A percentile compares a stretch with the other conserved stretches of the same genome.
Conservation (phyloP, 2,888 invertebrate species). For the Ptilodon capucinus region DNA sequence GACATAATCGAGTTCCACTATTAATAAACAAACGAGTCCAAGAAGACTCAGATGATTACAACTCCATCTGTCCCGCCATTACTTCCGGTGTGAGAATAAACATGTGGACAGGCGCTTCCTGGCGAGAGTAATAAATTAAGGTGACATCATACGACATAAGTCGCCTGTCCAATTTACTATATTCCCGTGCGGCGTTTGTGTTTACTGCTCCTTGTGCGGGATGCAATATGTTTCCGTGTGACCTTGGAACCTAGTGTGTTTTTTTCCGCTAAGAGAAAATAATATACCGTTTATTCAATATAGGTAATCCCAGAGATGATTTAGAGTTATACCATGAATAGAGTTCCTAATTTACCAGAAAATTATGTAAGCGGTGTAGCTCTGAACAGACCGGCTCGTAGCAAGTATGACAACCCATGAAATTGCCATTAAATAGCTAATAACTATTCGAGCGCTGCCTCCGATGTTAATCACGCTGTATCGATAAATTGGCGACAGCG, state of each 20-base stretch:
- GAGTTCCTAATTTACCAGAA: not conserved
- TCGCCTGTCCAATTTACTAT: slow-evolving; percentile 25
- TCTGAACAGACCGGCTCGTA: not conserved
- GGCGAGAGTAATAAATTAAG: slow-evolving; percentile 22
- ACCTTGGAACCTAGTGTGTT: not conserved
- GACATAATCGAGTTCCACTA: not conserved
- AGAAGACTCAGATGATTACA: not conserved
- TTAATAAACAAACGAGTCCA: not conserved
- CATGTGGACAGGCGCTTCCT: not conserved
- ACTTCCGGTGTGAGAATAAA: not conserved
- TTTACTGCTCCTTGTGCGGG: not conserved
- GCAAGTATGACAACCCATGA: not conserved
- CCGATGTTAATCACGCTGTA: slow-evolving; percentile 48
- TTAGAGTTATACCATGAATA: too few relatives aligned
- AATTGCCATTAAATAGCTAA: slow-evolving; percentile 26
- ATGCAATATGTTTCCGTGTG: not conserved
- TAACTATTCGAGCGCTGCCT: slow-evolving; percentile 33
- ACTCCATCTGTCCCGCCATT: not conserved
- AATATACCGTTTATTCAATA: too few relatives aligned
- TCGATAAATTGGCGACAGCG: slow-evolving; percentile 53
- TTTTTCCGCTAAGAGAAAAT: not conserved
- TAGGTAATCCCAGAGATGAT: too few relatives aligned
- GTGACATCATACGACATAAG: slow-evolving; percentile 24
- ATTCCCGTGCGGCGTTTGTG: slow-evolving; percentile 7
- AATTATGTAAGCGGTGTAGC: not conserved